Evolutionary conservation across 2,888 invertebrate species (phyloP), one percentile per base, ranked within the genome.

Genomic region (Epinotia ramella): DNA sequence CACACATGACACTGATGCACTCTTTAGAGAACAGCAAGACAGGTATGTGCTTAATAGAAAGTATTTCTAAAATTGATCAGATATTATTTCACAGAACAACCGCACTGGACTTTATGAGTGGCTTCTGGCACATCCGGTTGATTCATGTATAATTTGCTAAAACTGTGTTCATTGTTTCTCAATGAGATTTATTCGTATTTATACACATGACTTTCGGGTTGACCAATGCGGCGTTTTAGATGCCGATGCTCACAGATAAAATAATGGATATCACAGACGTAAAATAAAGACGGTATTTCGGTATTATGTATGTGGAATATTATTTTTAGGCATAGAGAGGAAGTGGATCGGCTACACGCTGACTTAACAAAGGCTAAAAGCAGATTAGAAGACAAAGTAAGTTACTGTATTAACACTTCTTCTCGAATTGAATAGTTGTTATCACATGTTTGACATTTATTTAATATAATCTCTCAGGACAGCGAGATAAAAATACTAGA

Each of bases 401-500:
- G 92, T 79, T 44, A 28, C 20, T 28, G 49, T 5, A 24, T 76
- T 70, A 49, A n/a, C 3, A 44, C 7, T 56, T n/a, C n/a, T 63
- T 63, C 40, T 40, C 2, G 13, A 28, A 62, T 18, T 16, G 16
- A 63, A 33, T 63, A 9, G n/a, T 60, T 1, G 4, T 49, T 71
- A 49, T 9, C 3, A 20, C 4, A 33, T 16, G n/a, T 18, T 18
- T 64, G 1, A 49, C n/a, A 65, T 60, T 66, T 62, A 44, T 44
- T 13, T 18, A 12, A 33, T 62, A 5, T 59, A 60, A 24, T 59
- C 1, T 68, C 60, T 16, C 79, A 95, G 89, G 92, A 95, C 66
- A 93, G 91, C 64, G 95, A 96, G 83, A 87, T 95, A 65, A 95
- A 95, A 77, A 87, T 87, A n/a, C 84, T 96, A 78, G 95, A 95